A percentile compares a stretch with the other conserved stretches of the same genome.
These are phyloP conservation scores for Papilio polyxenes DNA, from an alignment of 1,140 invertebrate species.

Conservation along the genomic window DNA sequence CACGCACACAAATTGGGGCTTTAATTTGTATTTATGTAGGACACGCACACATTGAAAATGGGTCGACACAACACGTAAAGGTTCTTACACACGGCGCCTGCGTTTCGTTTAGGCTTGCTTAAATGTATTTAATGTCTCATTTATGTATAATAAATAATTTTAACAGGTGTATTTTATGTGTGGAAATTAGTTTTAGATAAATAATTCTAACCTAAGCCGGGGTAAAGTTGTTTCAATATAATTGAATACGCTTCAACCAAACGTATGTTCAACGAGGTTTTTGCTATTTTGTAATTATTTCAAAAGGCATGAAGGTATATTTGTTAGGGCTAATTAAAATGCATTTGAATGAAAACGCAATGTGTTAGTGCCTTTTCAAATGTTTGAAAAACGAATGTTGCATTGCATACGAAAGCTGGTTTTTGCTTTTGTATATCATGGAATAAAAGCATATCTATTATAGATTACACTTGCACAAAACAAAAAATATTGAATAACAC, in stretches of 20 bases:
- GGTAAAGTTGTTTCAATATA: background rate
- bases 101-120: conserved; percentile 10
- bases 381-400: conserved; percentile 22
- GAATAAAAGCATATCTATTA: conserved; percentile 7
- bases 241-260: conserved; percentile 3
- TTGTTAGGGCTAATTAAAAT: conserved; percentile 36
- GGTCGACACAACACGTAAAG: conserved; percentile 68
- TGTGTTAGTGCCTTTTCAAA: conserved; percentile 32
- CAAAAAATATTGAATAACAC: background rate
- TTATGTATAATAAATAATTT: conserved; percentile 20
- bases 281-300: conserved; percentile 29
- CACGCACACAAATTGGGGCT: conserved; percentile 52
- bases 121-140: conserved; percentile 30
- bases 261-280: conserved; percentile 16
- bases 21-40: conserved; percentile 69
- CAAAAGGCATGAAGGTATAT: conserved; percentile 27
- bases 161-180: background rate
- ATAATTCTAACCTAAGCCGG: background rate
- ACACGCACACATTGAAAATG: conserved; percentile 71
- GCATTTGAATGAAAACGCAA: conserved; percentile 32
- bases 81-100: conserved; percentile 37
- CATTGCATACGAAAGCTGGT: conserved; percentile 15
- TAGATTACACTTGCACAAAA: conserved; percentile 5
- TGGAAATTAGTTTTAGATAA: background rate
- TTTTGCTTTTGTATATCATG: conserved; percentile 17